Percentiles rank a stretch among this genome's conserved stretches.
Evolutionary conservation across 2,797 vertebrate genomes (phyloP).

Genomic region (Loris lydekkerianus): DNA sequence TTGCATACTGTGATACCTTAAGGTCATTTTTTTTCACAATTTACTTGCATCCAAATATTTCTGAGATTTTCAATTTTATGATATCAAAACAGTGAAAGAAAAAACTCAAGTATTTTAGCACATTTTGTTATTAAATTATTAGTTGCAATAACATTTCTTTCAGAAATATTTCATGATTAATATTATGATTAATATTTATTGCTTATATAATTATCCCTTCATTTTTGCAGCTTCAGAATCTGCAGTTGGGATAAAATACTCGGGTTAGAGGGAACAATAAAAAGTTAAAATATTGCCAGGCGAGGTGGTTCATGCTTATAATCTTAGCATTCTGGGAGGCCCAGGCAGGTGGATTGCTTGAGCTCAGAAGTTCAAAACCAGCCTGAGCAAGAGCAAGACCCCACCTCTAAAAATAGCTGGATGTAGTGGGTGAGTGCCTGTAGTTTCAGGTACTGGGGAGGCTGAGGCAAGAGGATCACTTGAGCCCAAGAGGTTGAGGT

Average conservation of each 20-base stretch:
- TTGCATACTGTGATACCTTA: slow-evolving; percentile 7
- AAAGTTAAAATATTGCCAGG: not conserved
- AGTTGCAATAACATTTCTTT: slow-evolving; percentile 20
- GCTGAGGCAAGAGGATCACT: no score
- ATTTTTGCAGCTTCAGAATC: not conserved
- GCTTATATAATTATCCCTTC: not conserved
- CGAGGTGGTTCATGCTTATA: no score
- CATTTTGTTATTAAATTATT: slow-evolving; percentile 9
- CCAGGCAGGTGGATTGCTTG: no score
- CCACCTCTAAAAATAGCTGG: no score
- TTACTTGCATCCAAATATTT: not conserved
- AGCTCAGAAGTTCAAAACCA: no score
- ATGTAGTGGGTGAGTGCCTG: no score
- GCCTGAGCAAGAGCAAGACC: no score
- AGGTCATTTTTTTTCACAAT: not conserved
- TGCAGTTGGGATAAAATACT: not conserved
- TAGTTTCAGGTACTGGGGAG: no score
- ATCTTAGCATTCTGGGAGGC: no score
- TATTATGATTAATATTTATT: slow-evolving; percentile 36
- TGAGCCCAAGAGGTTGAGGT: no score
- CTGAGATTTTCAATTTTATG: slow-evolving; percentile 12
- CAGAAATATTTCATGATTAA: not conserved
- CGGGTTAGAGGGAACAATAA: not conserved
- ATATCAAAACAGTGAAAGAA: not conserved
- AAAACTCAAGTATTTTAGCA: slow-evolving; percentile 6